These are phyloP conservation scores for Sebastes matsubarae DNA, from an alignment of 2,797 vertebrate species.

Conservation along the genomic window DNA sequence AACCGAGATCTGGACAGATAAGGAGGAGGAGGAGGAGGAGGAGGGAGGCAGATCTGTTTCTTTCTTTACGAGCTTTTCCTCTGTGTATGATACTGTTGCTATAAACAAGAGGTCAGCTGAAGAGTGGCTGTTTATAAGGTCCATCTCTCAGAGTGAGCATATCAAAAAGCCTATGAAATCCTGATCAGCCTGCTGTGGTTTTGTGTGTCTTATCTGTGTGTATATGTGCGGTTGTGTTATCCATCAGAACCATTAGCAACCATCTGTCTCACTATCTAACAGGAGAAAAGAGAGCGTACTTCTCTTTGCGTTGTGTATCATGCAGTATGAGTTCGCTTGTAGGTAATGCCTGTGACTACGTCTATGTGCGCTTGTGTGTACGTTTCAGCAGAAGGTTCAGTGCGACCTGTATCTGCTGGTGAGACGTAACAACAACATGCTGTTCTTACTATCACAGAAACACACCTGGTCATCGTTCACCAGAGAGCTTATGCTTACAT, in stretches of 20 bases:
- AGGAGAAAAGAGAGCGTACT: conserved; percentile 37
- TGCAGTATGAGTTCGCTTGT: background rate
- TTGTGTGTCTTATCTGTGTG: conserved; percentile 40
- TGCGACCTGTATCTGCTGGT: conserved; percentile 17
- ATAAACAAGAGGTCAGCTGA: conserved; percentile 70
- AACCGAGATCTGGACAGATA: conserved; percentile 25
- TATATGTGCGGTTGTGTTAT: conserved; percentile 46
- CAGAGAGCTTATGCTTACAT: background rate
- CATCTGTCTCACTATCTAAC: conserved; percentile 57
- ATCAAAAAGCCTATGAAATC: conserved; percentile 63
- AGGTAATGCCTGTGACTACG: background rate
- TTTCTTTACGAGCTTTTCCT: conserved; percentile 56
- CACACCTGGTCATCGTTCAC: conserved; percentile 24
- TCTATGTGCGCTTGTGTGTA: background rate
- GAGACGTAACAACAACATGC: conserved; percentile 16
- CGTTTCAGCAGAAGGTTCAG: conserved; percentile 5
- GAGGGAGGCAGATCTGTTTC: conserved; percentile 20
- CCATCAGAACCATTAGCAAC: conserved; percentile 65
- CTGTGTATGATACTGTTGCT: conserved; percentile 59
- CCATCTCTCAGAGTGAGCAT: conserved; percentile 50
- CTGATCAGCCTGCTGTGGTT: conserved; percentile 28
- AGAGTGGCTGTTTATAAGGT: conserved; percentile 71
- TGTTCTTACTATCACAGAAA: background rate
- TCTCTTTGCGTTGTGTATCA: conserved; percentile 14
- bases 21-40: background rate